Percentiles rank a stretch among this genome's conserved stretches.
Conservation (phyloP, 2,888 invertebrate genomes). For the Catocala sponsa region DNA sequence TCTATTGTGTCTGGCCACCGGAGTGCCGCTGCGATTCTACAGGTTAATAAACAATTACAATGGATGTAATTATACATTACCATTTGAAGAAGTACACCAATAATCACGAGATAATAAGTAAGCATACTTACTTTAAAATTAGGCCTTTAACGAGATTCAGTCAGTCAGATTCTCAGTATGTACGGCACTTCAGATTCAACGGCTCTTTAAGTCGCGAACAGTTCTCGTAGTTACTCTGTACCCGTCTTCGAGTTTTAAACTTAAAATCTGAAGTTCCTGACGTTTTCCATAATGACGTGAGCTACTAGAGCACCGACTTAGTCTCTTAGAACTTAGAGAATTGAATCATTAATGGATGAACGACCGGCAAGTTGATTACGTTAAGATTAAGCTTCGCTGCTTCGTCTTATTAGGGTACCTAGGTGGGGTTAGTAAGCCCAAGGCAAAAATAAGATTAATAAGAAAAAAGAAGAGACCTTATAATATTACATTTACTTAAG, state of each 20-base stretch:
- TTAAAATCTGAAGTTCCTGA: constrained; percentile 52
- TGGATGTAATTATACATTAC: too few species aligned
- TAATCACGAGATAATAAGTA: background rate
- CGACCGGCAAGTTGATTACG: constrained; percentile 2
- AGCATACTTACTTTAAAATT: background rate
- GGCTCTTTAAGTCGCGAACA: constrained; percentile 58
- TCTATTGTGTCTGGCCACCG: too few species aligned
- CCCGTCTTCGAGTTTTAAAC: constrained; percentile 57
- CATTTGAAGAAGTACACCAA: background rate
- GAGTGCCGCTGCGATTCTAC: too few species aligned
- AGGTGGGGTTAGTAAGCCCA: too few species aligned
- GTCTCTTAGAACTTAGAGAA: constrained; percentile 19
- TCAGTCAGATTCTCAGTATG: constrained; percentile 42
- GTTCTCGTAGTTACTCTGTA: constrained; percentile 52
- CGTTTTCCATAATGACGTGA: constrained; percentile 58
- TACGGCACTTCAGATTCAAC: constrained; percentile 55
- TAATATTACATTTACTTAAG: too few species aligned
- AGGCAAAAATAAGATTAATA: too few species aligned
- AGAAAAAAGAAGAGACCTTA: too few species aligned
- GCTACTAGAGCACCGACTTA: constrained; percentile 32
- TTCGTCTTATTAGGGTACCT: background rate
- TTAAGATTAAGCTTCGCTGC: background rate
- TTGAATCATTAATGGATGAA: constrained; percentile 25
- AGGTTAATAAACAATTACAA: too few species aligned
- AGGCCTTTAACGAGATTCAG: background rate